These are phyloP conservation scores for Halictus rubicundus DNA, from an alignment of 1,140 invertebrate species.

Conservation along the genomic window DNA sequence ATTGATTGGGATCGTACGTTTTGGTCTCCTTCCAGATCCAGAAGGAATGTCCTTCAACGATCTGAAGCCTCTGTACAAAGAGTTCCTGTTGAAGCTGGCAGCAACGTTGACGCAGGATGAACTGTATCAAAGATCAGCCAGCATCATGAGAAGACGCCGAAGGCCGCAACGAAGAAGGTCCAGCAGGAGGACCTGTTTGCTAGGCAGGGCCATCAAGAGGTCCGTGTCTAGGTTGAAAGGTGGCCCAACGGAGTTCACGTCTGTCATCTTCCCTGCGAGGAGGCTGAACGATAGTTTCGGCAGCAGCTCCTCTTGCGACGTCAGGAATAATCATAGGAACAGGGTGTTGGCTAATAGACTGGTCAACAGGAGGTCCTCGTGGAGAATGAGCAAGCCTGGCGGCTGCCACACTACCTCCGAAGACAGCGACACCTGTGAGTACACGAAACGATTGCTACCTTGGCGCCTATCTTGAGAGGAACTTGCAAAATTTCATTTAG, in stretches of 20 bases:
- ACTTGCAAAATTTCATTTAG: too few species aligned
- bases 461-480: too few species aligned
- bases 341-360: constrained; percentile 74
- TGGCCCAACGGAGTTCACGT: constrained; percentile 80
- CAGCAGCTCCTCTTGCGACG: constrained; percentile 76
- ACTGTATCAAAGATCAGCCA: constrained; percentile 92
- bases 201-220: constrained; percentile 76
- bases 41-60: constrained; percentile 96
- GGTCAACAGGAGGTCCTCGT: constrained; percentile 70
- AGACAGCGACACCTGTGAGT: constrained; percentile 82
- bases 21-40: constrained; percentile 82
- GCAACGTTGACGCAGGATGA: constrained; percentile 94
- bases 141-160: constrained; percentile 90
- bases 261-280: constrained; percentile 78
- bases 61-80: constrained; percentile 93
- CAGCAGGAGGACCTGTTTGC: constrained; percentile 71
- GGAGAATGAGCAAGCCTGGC: constrained; percentile 65
- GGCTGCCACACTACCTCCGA: constrained; percentile 82
- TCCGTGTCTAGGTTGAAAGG: constrained; percentile 79
- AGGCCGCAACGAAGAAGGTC: constrained; percentile 76
- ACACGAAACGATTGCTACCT: neutral
- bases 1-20: too few species aligned
- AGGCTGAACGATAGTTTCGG: constrained; percentile 77
- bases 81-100: constrained; percentile 92
- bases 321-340: constrained; percentile 71